Evolutionary conservation across 2,113 vertebrate species (phyloP), one percentile per base, ranked within the genome.

Genomic region (Brevimyrus niger): DNA sequence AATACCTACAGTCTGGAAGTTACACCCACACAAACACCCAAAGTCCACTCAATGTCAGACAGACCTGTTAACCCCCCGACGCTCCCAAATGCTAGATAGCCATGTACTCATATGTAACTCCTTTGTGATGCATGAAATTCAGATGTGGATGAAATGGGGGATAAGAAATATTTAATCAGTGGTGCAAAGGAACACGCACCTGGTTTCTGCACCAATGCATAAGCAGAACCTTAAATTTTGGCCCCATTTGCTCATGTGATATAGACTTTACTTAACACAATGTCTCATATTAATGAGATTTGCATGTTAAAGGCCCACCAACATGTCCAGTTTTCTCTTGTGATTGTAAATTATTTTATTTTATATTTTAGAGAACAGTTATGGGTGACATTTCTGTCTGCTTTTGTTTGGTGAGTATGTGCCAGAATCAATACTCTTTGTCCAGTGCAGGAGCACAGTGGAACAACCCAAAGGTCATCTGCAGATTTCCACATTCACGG

Each of bases 21-120:
- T 89, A 85, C 87, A 89, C 84, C 89, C 85, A 69, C 82, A 61
- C 89, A 51, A 19, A 46, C 65, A 93, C 73, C 31, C 95, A 96
- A 96, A 96, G 95, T 96, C 94, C 95, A 95, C 31, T 91, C 91
- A 92, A 92, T 48, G 27, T 88, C 46, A 35, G 53, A 58, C 31
- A 85, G 38, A 85, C 88, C 83, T 17, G 58, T 76, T 38, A 48
- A 44, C 35, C 65, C 42, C 58, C 10, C 3, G 27, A 38, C 3
- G 1, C 7, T 42, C 38, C 53, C 15, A 23, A 58, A 11, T 42
- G 86, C 3, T 35, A 38, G 21, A 38, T 23, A 35, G 8, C 58
- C 15, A 58, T 87, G 17, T 58, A 42, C 17, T 47, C 19, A 0
- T n/a, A 31, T 87, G 50, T 35, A 35, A 53, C 50, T 87, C 31